phyloP scores from a whole-genome alignment of 2,888 invertebrate genomes.

The Polymixis flavicincta region DNA sequence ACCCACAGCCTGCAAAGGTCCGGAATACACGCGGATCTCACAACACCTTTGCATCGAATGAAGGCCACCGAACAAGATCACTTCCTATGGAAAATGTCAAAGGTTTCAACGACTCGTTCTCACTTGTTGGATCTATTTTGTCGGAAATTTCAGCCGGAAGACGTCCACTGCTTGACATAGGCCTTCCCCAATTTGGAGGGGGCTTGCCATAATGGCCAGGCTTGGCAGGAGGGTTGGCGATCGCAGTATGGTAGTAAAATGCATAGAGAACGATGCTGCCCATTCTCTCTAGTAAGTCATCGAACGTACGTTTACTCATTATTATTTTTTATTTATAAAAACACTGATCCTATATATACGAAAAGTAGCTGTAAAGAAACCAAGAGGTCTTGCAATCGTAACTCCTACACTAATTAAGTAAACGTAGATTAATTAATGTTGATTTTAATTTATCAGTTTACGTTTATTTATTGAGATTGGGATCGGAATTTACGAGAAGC shows the following conservation, averaged over 20 bases:
- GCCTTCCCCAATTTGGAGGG: too few species aligned
- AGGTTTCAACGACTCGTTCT: constrained; percentile 1
- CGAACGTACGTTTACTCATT: too few species aligned
- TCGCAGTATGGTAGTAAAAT: too few species aligned
- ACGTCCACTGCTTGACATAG: too few species aligned
- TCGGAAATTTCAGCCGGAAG: too few species aligned
- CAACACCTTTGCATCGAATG: constrained; percentile 2
- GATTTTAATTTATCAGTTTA: constrained; percentile 18
- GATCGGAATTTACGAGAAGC: constrained; percentile 14
- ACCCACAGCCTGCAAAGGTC: constrained; percentile 22
- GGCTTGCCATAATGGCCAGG: too few species aligned
- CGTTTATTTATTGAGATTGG: constrained; percentile 14
- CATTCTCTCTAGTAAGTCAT: too few species aligned
- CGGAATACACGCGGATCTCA: constrained; percentile 43
- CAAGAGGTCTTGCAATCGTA: constrained; percentile 16
- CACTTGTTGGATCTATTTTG: background rate
- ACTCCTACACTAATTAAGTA: constrained; percentile 24
- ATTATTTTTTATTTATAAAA: too few species aligned
- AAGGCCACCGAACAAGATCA: constrained; percentile 47
- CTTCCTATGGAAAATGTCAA: constrained; percentile 44
- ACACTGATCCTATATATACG: too few species aligned
- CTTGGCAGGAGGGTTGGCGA: too few species aligned
- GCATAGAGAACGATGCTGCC: too few species aligned
- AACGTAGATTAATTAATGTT: constrained; percentile 11
- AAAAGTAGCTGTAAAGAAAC: too few species aligned